Evolutionary conservation across 2,797 vertebrate genomes (phyloP).

Genomic region (Pangasius krempfi): DNA sequence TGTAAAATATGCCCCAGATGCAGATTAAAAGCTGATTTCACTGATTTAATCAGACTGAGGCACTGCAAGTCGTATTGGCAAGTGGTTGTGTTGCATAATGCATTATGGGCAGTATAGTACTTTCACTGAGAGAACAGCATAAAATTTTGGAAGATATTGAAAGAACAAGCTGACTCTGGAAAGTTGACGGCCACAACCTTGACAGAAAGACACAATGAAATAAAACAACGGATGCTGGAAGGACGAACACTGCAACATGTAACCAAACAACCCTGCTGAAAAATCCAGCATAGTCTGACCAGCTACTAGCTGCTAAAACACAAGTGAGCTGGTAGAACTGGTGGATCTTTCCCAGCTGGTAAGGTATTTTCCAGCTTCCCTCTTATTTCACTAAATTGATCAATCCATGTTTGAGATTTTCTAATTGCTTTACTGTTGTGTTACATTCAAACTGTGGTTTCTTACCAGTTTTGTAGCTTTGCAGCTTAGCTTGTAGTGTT

Average conservation of each 20-base stretch:
- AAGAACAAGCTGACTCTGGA: background rate
- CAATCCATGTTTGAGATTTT: background rate
- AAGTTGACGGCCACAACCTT: background rate
- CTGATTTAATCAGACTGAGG: background rate
- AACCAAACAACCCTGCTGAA: background rate
- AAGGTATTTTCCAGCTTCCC: background rate
- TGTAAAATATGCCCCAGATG: background rate
- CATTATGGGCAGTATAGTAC: background rate
- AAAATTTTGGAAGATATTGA: background rate
- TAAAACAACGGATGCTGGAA: background rate
- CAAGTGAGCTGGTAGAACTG: background rate
- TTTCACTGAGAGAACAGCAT: background rate
- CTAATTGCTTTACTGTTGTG: background rate
- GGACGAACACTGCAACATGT: background rate
- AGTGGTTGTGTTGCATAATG: background rate
- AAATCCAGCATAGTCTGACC: background rate
- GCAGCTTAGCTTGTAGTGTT: too few species aligned
- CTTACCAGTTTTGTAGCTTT: background rate
- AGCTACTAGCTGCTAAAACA: background rate
- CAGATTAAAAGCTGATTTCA: background rate
- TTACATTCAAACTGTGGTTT: background rate
- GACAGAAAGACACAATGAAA: slow-evolving; percentile 11
- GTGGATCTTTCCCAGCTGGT: background rate
- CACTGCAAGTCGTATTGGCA: background rate
- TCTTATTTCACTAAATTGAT: background rate